Evolutionary conservation across 2,113 vertebrate genomes (phyloP).

Genomic region (Cynoglossus semilaevis): DNA sequence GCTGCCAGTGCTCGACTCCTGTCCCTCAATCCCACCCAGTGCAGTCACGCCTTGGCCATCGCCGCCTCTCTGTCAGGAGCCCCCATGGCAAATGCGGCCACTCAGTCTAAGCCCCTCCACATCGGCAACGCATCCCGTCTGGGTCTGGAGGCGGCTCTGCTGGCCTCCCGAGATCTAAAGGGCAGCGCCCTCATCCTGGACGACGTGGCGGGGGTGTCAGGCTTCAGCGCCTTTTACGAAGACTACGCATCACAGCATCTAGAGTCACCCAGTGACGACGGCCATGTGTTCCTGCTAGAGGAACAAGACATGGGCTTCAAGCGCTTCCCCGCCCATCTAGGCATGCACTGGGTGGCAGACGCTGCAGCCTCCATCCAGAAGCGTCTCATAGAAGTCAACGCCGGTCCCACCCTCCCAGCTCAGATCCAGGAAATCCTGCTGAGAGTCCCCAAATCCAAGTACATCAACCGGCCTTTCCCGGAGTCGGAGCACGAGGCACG

Average conservation of each 20-base stretch:
- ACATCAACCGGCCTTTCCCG: conserved; percentile 87
- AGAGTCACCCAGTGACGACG: conserved; percentile 33
- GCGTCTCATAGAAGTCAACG: conserved; percentile 65
- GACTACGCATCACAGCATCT: conserved; percentile 78
- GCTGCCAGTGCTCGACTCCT: conserved; percentile 82
- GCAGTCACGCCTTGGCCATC: conserved; percentile 82
- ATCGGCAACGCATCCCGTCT: conserved; percentile 83
- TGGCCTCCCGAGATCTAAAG: conserved; percentile 82
- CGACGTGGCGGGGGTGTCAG: conserved; percentile 78
- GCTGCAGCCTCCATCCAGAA: conserved; percentile 80
- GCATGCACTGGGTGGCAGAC: conserved; percentile 90
- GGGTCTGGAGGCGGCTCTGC: conserved; percentile 83
- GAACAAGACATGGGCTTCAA: conserved; percentile 88
- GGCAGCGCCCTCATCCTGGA: conserved; percentile 81
- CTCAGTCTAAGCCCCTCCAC: conserved; percentile 86
- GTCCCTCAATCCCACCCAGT: conserved; percentile 71
- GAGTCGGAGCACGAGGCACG: conserved; percentile 84
- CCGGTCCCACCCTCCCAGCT: conserved; percentile 65
- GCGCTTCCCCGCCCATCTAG: conserved; percentile 86
- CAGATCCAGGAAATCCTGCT: conserved; percentile 78
- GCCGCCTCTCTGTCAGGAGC: conserved; percentile 85
- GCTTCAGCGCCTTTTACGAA: conserved; percentile 84
- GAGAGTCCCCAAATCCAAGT: conserved; percentile 83
- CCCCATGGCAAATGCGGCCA: conserved; percentile 89
- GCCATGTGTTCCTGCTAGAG: conserved; percentile 80